Conservation (phyloP, 2,113 vertebrate species). For the Nibea coibor region DNA sequence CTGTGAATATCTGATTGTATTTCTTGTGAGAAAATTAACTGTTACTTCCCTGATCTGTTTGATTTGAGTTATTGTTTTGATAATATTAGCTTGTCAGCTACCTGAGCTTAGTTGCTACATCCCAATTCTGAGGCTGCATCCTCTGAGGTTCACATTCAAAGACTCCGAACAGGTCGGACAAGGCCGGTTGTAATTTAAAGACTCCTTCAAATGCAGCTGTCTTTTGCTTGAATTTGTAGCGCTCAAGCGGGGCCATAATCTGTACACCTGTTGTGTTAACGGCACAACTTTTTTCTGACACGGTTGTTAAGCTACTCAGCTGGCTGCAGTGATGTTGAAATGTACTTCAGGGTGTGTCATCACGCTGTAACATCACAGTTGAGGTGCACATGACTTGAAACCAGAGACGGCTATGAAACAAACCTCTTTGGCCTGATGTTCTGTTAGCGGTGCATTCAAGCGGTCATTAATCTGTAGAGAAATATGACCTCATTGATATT, state of each 20-base stretch:
- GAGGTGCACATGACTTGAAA: neutral
- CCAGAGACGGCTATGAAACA: neutral
- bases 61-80: slow-evolving; percentile 28
- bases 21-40: slow-evolving; percentile 36
- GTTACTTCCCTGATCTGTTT: slow-evolving; percentile 17
- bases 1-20: slow-evolving; percentile 70
- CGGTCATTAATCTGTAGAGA: neutral
- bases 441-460: slow-evolving; percentile 13
- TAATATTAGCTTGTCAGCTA: neutral
- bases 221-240: neutral
- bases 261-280: neutral
- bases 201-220: neutral
- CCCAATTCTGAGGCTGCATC: slow-evolving; percentile 16
- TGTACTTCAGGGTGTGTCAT: neutral
- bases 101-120: neutral
- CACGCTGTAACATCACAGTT: neutral
- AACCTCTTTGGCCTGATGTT: neutral
- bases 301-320: neutral
- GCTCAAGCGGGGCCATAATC: neutral
- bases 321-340: neutral
- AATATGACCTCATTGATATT: neutral
- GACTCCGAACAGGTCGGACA: neutral
- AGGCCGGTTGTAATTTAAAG: neutral
- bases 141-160: neutral
- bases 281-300: neutral